Conservation (phyloP, 2,888 invertebrate species). For the Tenthredo distinguenda region DNA sequence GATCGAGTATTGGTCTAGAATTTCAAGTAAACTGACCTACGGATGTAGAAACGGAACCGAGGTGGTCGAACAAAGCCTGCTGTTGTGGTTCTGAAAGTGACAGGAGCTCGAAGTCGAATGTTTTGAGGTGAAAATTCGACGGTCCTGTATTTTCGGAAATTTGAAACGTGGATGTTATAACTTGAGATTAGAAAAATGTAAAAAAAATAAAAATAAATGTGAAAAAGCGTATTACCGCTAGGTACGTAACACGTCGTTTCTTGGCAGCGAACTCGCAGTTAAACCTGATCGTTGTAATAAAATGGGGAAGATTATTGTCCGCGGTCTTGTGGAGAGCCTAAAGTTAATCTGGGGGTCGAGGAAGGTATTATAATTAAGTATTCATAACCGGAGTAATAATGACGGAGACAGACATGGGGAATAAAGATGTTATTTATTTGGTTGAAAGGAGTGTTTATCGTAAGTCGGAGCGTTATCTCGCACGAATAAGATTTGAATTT, state of each 20-base stretch:
- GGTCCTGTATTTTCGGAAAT: neutral
- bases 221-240: neutral
- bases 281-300: conserved; percentile 2
- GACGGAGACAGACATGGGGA: neutral
- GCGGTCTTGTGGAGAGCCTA: neutral
- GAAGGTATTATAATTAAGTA: neutral
- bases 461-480: neutral
- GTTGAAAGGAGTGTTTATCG: neutral
- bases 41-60: neutral
- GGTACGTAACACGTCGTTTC: neutral
- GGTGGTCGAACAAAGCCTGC: neutral
- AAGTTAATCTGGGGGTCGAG: neutral
- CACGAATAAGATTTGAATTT: neutral
- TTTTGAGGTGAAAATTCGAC: neutral
- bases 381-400: neutral
- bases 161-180: neutral
- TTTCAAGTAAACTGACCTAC: conserved; percentile 29
- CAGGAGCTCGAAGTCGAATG: neutral
- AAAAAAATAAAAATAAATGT: neutral
- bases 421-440: conserved; percentile 5
- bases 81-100: neutral
- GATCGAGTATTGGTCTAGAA: neutral
- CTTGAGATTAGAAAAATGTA: neutral
- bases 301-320: neutral
- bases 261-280: neutral